Evolutionary conservation across 2,888 invertebrate genomes (phyloP), one percentile per base, ranked within the genome.

Genomic region (Ophioninae sp.): DNA sequence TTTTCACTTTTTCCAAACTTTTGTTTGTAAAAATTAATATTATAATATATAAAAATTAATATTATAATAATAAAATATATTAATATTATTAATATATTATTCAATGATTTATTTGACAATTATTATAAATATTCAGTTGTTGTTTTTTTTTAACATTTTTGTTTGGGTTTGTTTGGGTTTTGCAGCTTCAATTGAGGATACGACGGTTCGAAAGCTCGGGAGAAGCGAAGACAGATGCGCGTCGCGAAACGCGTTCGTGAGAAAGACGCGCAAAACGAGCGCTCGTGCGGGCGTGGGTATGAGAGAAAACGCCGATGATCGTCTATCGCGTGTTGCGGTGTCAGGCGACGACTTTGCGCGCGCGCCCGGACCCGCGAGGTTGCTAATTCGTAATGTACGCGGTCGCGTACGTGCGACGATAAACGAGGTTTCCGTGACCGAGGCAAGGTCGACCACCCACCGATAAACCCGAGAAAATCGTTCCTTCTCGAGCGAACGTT

Each of bases 151-250:
- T 50, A 13, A 50, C 68, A 39, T 30, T 30, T 30, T 30, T 30
- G 1, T 2, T 3, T 1, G 2, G 30, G 30, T 3, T 30, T 3
- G 30, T 30, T 30, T n/a, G n/a, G n/a, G n/a, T n/a, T 30, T 30
- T 30, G 64, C 86, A 87, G 88, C 86, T 85, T 39, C 87, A 87
- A 89, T 90, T 89, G 88, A 90, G 89, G 88, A 74, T 86, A 88
- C 89, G 90, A 90, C 86, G 84, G 86, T 78, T 81, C 83, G 81
- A 83, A 76, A 79, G 85, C 84, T 81, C 84, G 84, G 61, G 83
- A 78, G 82, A 70, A 67, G 70, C 56, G 78, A 78, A 44, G 44
- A 44, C 10, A 44, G 7, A 44, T 13, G 44, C 44, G 44, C 13
- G 10, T 44, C 44, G 44, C 13, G 17, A 50, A 50, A 13, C 50